phyloP scores from a whole-genome alignment of 2,113 vertebrate genomes.

The Python bivittatus region DNA sequence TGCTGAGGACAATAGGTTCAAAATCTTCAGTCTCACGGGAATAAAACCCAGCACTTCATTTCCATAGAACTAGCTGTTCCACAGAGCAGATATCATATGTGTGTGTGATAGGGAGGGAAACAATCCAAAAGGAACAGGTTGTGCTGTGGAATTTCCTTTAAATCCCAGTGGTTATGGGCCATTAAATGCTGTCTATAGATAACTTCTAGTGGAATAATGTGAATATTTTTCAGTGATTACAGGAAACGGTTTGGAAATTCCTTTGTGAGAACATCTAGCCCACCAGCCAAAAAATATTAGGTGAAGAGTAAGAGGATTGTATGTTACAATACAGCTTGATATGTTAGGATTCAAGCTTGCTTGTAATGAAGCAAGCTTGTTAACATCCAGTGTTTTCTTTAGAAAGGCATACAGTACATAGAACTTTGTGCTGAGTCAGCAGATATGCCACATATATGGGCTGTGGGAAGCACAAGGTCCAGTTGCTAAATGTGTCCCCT shows the following conservation, averaged over 20 bases:
- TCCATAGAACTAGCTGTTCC: neutral
- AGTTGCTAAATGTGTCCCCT: neutral
- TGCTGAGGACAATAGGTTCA: neutral
- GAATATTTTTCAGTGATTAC: neutral
- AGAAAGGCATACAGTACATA: neutral
- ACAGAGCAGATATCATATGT: neutral
- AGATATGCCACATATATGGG: neutral
- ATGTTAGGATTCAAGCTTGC: neutral
- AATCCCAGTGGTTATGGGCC: neutral
- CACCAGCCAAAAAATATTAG: neutral
- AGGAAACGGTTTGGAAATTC: neutral
- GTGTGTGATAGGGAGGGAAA: neutral
- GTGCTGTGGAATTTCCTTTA: neutral
- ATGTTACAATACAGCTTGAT: neutral
- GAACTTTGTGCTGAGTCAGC: neutral
- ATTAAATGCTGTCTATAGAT: neutral
- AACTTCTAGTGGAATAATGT: neutral
- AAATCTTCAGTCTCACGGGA: neutral
- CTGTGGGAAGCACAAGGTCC: neutral
- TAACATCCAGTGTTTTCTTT: neutral
- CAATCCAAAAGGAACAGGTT: neutral
- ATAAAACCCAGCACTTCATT: neutral
- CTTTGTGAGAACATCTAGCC: neutral
- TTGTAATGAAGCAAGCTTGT: neutral
- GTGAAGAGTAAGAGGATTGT: neutral